Evolutionary conservation across 2,888 invertebrate genomes (phyloP), one percentile per base, ranked within the genome.

Genomic region (Philaethria dido): DNA sequence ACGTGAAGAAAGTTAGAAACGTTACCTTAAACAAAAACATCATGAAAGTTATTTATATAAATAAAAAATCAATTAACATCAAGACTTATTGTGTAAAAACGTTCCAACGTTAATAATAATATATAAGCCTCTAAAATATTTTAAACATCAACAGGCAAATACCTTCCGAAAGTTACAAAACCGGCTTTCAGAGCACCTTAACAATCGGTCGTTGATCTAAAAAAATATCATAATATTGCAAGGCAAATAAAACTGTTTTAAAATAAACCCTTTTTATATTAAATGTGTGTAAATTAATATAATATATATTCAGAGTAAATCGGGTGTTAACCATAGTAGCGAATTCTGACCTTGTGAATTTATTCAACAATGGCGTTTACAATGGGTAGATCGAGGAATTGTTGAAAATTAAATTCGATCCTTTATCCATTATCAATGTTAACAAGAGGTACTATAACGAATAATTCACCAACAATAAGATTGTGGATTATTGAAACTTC

Each of bases 1-100:
- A 98, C 69, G 96, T 95, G 80, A 96, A 94, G 93, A 98, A 98
- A 72, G 97, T 97, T 75, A 95, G 92, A 84, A 98, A 93, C 73
- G 97, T 95, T 75, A 98, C 97, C 96, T 96, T 94, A 79, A 90
- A 86, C 75, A 78, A 70, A 77, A 78, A 75, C 65, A 72, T 66
- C 47, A 50, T 22, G 64, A 60, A 50, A 66, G 59, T 57, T 66
- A 55, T 63, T 45, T 36, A 59, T 14, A 42, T 22, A 8, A 52
- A 59, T 18, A 22, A 18, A 69, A n/a, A 45, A 36, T 50, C 39
- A 0, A 52, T 29, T 29, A 50, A 8, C 5, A 50, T 3, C n/a
- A 50, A 50, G 25, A 50, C 0, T 18, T 6, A 45, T 18, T 45
- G 45, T 18, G 16, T 9, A 16, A 18, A 18, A 45, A 39, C 22